Percentiles rank a stretch among this genome's conserved stretches.
Conservation (phyloP, 2,888 invertebrate genomes). For the Napeogenes inachia region DNA sequence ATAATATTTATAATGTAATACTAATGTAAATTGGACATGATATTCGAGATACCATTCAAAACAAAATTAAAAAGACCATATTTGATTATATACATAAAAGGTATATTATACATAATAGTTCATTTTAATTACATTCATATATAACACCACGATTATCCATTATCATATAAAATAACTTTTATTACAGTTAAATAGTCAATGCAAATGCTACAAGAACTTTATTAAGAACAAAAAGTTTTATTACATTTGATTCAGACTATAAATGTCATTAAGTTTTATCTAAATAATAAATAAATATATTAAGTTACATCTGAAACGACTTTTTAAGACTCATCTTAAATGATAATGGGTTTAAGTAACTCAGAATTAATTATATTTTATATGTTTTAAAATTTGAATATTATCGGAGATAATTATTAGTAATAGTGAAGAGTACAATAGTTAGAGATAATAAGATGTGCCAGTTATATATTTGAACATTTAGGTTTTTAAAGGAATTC, state of each 20-base stretch:
- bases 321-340: slow-evolving; percentile 21
- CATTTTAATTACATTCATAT: neutral
- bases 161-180: slow-evolving; percentile 11
- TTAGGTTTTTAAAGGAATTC: no score
- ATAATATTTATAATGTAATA: no score
- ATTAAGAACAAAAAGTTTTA: slow-evolving; percentile 22
- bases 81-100: no score
- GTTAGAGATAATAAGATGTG: no score
- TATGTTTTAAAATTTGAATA: neutral
- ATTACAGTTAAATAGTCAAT: slow-evolving; percentile 17
- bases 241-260: slow-evolving; percentile 21
- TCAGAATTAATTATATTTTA: neutral
- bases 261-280: slow-evolving; percentile 24
- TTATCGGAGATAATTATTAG: neutral
- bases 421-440: no score
- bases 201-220: slow-evolving; percentile 14
- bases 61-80: no score
- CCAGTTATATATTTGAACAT: no score
- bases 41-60: no score
- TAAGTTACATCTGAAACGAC: slow-evolving; percentile 25
- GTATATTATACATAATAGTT: no score
- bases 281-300: slow-evolving; percentile 24
- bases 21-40: no score
- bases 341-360: slow-evolving; percentile 5
- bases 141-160: neutral